Conservation (phyloP, 1,140 invertebrate genomes). For the Eulimnadia texana region DNA sequence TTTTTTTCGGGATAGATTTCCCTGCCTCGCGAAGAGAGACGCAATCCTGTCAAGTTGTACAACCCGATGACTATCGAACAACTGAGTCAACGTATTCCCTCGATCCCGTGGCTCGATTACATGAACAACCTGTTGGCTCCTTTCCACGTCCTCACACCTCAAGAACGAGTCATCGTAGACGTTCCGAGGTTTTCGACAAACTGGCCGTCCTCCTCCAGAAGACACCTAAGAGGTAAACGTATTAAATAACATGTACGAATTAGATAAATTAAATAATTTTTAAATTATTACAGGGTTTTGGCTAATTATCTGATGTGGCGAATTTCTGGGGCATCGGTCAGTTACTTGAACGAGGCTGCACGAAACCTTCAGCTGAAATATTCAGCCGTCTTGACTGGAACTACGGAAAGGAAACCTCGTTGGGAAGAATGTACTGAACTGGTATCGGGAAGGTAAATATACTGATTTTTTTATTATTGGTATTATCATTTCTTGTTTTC, state of each 20-base stretch:
- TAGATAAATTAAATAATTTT: slow-evolving; percentile 2
- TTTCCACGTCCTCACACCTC: slow-evolving; percentile 35
- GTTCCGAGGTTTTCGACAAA: slow-evolving; percentile 58
- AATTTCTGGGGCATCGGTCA: slow-evolving; percentile 50
- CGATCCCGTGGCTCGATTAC: slow-evolving; percentile 64
- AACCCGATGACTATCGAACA: slow-evolving; percentile 72
- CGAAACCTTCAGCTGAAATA: slow-evolving; percentile 54
- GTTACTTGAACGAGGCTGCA: slow-evolving; percentile 56
- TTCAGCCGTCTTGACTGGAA: slow-evolving; percentile 54
- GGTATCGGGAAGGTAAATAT: slow-evolving; percentile 42
- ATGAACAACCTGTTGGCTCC: slow-evolving; percentile 56
- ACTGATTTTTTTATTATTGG: neutral
- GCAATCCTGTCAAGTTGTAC: slow-evolving; percentile 79
- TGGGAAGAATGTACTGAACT: slow-evolving; percentile 74
- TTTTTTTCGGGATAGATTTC: too few species aligned
- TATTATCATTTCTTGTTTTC: slow-evolving; percentile 30
- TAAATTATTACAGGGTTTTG: slow-evolving; percentile 31
- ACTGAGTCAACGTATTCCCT: slow-evolving; percentile 53
- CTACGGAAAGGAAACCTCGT: slow-evolving; percentile 53
- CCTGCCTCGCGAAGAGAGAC: slow-evolving; percentile 70
- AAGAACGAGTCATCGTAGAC: slow-evolving; percentile 65
- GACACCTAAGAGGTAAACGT: slow-evolving; percentile 40
- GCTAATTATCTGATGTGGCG: slow-evolving; percentile 77
- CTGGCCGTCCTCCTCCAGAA: slow-evolving; percentile 41
- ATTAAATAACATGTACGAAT: slow-evolving; percentile 12